These are phyloP conservation scores for Glyptemys insculpta DNA, from an alignment of 2,797 vertebrate species.

Conservation along the genomic window DNA sequence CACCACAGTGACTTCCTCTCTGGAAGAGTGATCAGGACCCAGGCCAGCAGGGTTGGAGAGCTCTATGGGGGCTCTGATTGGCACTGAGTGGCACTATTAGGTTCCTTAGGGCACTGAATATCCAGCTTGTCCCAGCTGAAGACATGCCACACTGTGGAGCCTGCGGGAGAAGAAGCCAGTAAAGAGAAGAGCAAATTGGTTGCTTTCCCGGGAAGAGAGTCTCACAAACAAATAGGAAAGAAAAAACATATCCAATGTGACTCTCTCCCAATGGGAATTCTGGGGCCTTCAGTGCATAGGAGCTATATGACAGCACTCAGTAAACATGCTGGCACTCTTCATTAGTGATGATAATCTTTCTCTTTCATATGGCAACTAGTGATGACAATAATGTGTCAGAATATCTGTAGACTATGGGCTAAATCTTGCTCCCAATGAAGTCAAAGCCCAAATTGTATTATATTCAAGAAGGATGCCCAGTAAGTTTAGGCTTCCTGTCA, in stretches of 20 bases:
- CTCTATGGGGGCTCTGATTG: neutral
- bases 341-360: neutral
- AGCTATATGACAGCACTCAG: neutral
- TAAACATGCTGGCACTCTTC: neutral
- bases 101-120: neutral
- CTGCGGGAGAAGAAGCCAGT: neutral
- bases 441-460: neutral
- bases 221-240: neutral
- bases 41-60: neutral
- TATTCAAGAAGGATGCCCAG: neutral
- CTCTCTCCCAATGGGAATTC: neutral
- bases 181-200: neutral
- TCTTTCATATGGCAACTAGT: neutral
- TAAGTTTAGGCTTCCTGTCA: neutral
- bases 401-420: neutral
- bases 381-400: neutral
- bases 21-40: neutral
- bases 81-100: neutral
- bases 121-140: neutral
- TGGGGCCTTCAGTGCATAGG: neutral
- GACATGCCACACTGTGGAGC: neutral
- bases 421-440: neutral
- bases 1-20: neutral
- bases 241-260: neutral
- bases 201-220: neutral